Conservation (phyloP, 2,797 vertebrate genomes). For the Crenichthys baileyi region DNA sequence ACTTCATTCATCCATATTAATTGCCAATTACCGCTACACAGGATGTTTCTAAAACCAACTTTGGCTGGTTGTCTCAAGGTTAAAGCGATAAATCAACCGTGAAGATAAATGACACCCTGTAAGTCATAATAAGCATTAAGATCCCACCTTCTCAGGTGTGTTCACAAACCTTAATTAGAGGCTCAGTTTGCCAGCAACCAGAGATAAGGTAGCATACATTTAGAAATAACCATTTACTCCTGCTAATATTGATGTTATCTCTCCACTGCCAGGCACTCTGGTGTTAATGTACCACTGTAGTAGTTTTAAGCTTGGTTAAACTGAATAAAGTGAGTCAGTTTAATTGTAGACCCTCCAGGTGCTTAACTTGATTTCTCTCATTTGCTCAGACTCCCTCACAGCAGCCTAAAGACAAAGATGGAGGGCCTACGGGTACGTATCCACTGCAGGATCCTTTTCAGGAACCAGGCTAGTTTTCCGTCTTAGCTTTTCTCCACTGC, state of each 20-base stretch:
- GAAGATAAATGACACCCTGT: constrained; percentile 18
- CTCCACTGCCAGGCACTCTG: background rate
- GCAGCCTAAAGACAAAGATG: background rate
- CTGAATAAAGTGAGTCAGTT: constrained; percentile 15
- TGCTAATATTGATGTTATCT: background rate
- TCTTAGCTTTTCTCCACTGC: background rate
- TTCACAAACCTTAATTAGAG: constrained; percentile 26
- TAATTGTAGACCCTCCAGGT: constrained; percentile 9
- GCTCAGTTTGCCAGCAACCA: constrained; percentile 3
- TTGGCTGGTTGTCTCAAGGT: constrained; percentile 20
- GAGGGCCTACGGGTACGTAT: background rate
- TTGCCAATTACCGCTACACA: constrained; percentile 37
- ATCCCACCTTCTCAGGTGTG: background rate
- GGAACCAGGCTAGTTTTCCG: background rate
- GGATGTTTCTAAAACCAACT: constrained; percentile 1
- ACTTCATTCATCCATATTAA: constrained; percentile 11
- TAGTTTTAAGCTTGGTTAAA: constrained; percentile 7
- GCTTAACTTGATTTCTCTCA: constrained; percentile 21
- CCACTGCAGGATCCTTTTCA: background rate
- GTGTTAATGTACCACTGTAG: background rate
- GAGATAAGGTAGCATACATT: constrained; percentile 1
- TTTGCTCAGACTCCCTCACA: constrained; percentile 25
- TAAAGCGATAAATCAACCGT: constrained; percentile 36
- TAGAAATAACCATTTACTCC: constrained; percentile 3
- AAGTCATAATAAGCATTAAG: constrained; percentile 8